A percentile compares a stretch with the other conserved stretches of the same genome.
Conservation (phyloP, 2,888 invertebrate genomes). For the Thymelicus acteon region DNA sequence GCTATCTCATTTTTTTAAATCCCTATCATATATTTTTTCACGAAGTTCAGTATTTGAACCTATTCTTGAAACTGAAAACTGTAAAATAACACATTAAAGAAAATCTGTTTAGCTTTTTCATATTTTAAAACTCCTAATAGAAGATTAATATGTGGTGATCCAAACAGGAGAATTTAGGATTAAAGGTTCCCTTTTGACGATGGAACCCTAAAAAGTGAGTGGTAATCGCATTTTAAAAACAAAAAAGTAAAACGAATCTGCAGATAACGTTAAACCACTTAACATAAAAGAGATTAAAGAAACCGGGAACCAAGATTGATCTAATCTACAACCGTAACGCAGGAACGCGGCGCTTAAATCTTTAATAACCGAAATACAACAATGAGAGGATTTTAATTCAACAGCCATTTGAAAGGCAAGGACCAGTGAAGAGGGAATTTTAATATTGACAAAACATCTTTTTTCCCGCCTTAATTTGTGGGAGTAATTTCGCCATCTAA, state of each 20-base stretch:
- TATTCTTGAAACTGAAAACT: too few species aligned
- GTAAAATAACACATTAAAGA: too few species aligned
- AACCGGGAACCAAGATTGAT: conserved; percentile 11
- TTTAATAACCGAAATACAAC: conserved; percentile 39
- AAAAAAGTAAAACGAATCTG: not conserved
- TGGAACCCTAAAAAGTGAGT: too few species aligned
- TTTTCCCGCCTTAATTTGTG: conserved; percentile 58
- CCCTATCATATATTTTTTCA: too few species aligned
- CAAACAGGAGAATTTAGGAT: too few species aligned
- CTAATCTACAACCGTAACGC: conserved; percentile 13
- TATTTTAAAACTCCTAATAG: too few species aligned
- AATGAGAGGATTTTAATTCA: conserved; percentile 46
- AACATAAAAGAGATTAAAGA: conserved; percentile 14
- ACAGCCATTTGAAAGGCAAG: conserved; percentile 17
- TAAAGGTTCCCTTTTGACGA: too few species aligned
- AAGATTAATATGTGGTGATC: too few species aligned
- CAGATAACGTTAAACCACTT: conserved; percentile 8
- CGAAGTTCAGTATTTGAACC: too few species aligned
- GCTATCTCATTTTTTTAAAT: too few species aligned
- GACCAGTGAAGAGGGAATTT: conserved; percentile 45
- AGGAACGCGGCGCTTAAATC: conserved; percentile 21
- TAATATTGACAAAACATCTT: conserved; percentile 62
- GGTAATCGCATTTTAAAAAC: not conserved
- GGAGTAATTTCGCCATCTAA: conserved; percentile 59
- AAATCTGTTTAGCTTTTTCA: too few species aligned